These are phyloP conservation scores for Chrysaora quinquecirrha DNA, from an alignment of 30 jellyfish, hydroid and myxozoan genomes.

Conservation along the genomic window DNA sequence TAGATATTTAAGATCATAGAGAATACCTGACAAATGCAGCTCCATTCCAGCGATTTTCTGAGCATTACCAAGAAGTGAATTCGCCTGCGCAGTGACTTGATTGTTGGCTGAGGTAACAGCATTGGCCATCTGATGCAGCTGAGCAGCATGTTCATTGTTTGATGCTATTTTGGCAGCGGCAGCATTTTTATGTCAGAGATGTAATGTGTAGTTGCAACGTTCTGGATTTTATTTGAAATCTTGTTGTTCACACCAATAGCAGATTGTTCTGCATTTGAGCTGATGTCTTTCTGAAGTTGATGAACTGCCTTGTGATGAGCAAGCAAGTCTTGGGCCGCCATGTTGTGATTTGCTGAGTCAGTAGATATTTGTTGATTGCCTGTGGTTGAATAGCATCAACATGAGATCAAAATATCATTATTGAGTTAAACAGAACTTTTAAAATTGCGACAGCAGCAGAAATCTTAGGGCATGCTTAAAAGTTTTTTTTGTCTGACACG, in stretches of 20 bases:
- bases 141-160: conserved; percentile 54
- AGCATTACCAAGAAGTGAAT: conserved; percentile 18
- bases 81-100: conserved; percentile 50
- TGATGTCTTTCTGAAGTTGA: conserved; percentile 33
- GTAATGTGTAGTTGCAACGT: conserved; percentile 31
- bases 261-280: conserved; percentile 31
- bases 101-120: conserved; percentile 17
- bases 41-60: conserved; percentile 14
- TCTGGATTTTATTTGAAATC: conserved; percentile 18
- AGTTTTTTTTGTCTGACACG: too few species aligned
- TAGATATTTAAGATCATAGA: too few species aligned
- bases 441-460: too few species aligned
- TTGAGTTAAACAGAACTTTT: too few species aligned
- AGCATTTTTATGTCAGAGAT: conserved; percentile 44
- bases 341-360: background rate
- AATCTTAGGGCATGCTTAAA: too few species aligned
- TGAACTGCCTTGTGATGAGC: conserved; percentile 44
- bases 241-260: conserved; percentile 22
- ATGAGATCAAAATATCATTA: too few species aligned
- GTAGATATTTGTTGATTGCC: background rate
- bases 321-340: conserved; percentile 1
- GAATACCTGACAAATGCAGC: conserved; percentile 8
- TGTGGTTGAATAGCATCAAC: too few species aligned
- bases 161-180: conserved; percentile 48
- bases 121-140: conserved; percentile 48